Conservation (phyloP, 35 echinoderm and acorn worm species). For the Diadema setosum region DNA sequence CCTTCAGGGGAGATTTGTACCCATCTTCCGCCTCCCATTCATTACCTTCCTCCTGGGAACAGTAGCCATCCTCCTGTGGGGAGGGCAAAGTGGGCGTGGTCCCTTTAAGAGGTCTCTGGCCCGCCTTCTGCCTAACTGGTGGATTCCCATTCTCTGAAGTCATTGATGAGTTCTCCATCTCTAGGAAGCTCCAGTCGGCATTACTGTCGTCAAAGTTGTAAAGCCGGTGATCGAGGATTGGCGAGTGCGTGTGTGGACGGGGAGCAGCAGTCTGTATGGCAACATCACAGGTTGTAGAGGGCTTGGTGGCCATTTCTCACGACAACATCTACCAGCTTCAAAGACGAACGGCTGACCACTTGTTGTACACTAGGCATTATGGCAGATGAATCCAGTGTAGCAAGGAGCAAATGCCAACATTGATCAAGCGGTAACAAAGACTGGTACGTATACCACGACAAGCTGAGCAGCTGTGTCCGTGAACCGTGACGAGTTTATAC, state of each 20-base stretch:
- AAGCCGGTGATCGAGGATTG: not conserved
- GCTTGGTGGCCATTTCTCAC: not conserved
- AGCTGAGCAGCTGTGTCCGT: not conserved
- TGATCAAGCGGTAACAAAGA: not conserved
- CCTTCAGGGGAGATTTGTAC: slow-evolving; percentile 64
- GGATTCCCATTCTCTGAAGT: not conserved
- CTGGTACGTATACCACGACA: not conserved
- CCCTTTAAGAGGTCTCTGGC: not conserved
- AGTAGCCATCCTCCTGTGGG: slow-evolving; percentile 54
- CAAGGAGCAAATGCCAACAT: too few relatives aligned
- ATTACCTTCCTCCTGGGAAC: slow-evolving; percentile 22
- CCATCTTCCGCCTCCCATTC: slow-evolving; percentile 16
- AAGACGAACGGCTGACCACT: not conserved
- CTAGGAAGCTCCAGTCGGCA: not conserved
- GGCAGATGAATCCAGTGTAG: too few relatives aligned
- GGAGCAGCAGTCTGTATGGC: not conserved
- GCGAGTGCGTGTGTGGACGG: not conserved
- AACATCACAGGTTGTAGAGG: not conserved
- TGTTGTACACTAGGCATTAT: not conserved
- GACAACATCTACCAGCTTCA: not conserved
- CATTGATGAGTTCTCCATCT: not conserved
- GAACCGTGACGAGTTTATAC: too few relatives aligned
- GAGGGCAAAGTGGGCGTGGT: not conserved
- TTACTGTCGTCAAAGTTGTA: not conserved
- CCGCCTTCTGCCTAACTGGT: not conserved